Percentiles rank a stretch among this genome's conserved stretches.
Evolutionary conservation across 2,797 vertebrate genomes (phyloP).

Genomic region (Notolabrus celidotus): DNA sequence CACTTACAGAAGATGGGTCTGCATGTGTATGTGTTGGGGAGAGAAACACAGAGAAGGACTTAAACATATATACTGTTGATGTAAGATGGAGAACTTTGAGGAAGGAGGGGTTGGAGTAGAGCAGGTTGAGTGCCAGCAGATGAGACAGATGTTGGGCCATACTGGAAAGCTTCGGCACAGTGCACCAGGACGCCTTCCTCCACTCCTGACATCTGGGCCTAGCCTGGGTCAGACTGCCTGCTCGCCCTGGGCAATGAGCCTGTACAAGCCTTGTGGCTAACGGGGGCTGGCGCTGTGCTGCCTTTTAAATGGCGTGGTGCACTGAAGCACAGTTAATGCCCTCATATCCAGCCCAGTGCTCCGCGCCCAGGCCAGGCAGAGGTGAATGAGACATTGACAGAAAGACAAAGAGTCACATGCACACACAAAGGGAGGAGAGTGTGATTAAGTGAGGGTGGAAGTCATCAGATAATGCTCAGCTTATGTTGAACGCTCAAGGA

Average conservation of each 20-base stretch:
- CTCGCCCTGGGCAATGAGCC: conserved; percentile 92
- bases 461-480: conserved; percentile 23
- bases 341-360: conserved; percentile 91
- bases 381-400: conserved; percentile 89
- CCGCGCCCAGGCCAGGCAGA: conserved; percentile 88
- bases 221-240: conserved; percentile 89
- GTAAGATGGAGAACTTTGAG: conserved; percentile 48
- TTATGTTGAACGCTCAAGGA: conserved; percentile 2
- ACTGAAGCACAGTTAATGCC: conserved; percentile 92
- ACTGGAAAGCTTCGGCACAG: conserved; percentile 92
- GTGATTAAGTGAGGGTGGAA: conserved; percentile 16
- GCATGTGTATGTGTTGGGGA: conserved; percentile 40
- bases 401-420: conserved; percentile 42
- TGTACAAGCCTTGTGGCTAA: conserved; percentile 92
- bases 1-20: conserved; percentile 49
- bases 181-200: conserved; percentile 91
- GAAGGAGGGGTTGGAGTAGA: conserved; percentile 66
- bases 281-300: conserved; percentile 87
- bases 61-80: conserved; percentile 52
- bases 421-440: conserved; percentile 43
- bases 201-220: conserved; percentile 97
- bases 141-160: conserved; percentile 97
- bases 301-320: conserved; percentile 92
- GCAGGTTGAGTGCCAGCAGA: conserved; percentile 93
- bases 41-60: conserved; percentile 51